Base-by-base conservation (phyloP, 2,113 vertebrate species). In the Mionectes macconnelli region DNA sequence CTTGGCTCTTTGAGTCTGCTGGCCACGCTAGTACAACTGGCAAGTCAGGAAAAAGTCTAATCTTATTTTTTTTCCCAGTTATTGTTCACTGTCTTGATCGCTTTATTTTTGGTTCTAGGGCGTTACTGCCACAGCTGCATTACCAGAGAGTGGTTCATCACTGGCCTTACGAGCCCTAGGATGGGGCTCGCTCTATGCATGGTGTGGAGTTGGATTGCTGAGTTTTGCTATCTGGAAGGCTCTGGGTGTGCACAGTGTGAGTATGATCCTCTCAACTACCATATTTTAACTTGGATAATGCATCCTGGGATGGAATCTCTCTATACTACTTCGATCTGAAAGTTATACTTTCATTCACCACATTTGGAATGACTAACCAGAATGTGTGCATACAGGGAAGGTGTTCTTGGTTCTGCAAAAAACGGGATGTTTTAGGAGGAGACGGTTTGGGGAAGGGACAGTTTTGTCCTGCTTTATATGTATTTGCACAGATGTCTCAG, bases 161-260 rank as follows among this genome's bases (percentile, higher is more conserved):
- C 97, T 99, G 90, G 99, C 99, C 28, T 93, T 99, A 79, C 87
- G 99, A 55, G 99, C 99, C 9, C 96, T 99, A 70, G 99, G 98
- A 25, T 99, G 99, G 99, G 99, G 99, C 22, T 99, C 99, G 0
- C 97, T 99, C 9, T 99, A 97, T 3, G 99, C 99, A 0, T 99
- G 99, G 98, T 98, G 98, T 1, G 99, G 99, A 19, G 99, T 99
- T 31, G 99, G 99, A 7, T 87, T 99, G 84, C 97, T 99, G 79
- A 98, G 98, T 87, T 97, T 99, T 72, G 90, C 98, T 2, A 96
- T 98, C 93, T 99, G 99, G 98, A 99, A 99, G 83, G 98, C 97
- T 40, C 91, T 99, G 45, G 99, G 98, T 1, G 98, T 99, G 62
- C 99, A 99, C 97, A 99, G 97, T 49, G 99, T 99, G 96, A 96